Evolutionary conservation across 2,113 vertebrate species (phyloP).

Genomic region (Sinocyclocheilus maitianheensis): DNA sequence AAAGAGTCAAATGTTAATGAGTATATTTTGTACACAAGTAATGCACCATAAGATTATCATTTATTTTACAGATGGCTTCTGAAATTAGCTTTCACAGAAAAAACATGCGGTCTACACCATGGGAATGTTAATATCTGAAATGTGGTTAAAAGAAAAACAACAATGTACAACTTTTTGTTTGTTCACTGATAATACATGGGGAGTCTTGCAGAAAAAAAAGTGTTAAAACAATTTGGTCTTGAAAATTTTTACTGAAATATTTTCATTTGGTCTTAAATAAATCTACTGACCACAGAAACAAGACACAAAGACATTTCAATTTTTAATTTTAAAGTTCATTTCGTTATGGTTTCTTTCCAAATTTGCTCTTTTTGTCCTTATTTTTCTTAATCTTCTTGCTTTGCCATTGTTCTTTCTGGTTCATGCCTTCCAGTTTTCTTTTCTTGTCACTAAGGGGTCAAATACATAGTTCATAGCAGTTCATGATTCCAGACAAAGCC

Average conservation of each 20-base stretch:
- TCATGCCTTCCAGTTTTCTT: slow-evolving; percentile 78
- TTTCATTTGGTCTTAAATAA: background rate
- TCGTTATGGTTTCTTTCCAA: slow-evolving; percentile 64
- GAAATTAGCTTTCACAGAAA: background rate
- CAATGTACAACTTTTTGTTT: background rate
- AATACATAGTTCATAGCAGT: background rate
- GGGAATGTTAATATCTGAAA: background rate
- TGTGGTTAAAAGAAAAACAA: background rate
- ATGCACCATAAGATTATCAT: background rate
- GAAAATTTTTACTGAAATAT: background rate
- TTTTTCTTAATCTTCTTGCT: slow-evolving; percentile 85
- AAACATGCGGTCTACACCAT: background rate
- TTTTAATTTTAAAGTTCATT: background rate
- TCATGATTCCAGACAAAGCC: background rate
- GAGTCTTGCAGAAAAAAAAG: background rate
- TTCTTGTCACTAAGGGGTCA: slow-evolving; percentile 85
- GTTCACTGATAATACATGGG: background rate
- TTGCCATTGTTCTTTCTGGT: slow-evolving; percentile 65
- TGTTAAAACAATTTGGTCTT: background rate
- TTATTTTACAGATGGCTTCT: background rate
- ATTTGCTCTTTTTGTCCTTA: slow-evolving; percentile 76
- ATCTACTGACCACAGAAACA: background rate
- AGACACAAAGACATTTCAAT: background rate
- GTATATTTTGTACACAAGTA: background rate
- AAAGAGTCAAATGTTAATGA: background rate